phyloP scores from a whole-genome alignment of 2,113 vertebrate genomes.

The Anarhynchus alexandrinus region DNA sequence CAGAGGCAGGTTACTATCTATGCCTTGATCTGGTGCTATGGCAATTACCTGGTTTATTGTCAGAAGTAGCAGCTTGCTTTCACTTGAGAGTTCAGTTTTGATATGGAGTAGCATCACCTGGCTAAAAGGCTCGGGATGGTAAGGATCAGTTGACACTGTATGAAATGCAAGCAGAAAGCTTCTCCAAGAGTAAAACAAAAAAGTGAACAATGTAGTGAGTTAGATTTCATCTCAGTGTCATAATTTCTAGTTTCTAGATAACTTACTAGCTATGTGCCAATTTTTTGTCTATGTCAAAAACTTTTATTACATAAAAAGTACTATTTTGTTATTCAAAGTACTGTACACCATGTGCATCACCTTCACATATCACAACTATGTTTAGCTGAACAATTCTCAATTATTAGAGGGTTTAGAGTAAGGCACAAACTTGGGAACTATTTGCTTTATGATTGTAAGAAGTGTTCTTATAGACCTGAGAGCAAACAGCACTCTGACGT shows the following conservation, averaged over 20 bases:
- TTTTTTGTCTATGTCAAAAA: neutral
- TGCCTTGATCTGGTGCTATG: neutral
- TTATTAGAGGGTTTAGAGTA: neutral
- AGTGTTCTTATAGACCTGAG: neutral
- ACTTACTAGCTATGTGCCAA: neutral
- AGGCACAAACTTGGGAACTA: neutral
- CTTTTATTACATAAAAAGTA: neutral
- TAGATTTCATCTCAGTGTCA: neutral
- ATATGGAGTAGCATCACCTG: neutral
- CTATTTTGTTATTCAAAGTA: neutral
- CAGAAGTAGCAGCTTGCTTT: neutral
- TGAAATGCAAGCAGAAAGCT: neutral
- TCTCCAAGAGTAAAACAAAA: neutral
- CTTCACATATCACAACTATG: neutral
- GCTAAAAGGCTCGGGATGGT: neutral
- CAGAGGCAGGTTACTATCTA: neutral
- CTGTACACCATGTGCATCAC: rapidly evolving
- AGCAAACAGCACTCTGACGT: neutral
- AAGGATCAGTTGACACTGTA: neutral
- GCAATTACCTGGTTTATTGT: neutral
- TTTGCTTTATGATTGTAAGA: neutral
- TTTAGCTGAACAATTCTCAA: neutral
- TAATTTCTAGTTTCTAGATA: neutral
- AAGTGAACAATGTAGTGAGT: neutral
- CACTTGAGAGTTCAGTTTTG: neutral